Conservation (phyloP, 2,888 invertebrate genomes). For the Thera obeliscata region DNA sequence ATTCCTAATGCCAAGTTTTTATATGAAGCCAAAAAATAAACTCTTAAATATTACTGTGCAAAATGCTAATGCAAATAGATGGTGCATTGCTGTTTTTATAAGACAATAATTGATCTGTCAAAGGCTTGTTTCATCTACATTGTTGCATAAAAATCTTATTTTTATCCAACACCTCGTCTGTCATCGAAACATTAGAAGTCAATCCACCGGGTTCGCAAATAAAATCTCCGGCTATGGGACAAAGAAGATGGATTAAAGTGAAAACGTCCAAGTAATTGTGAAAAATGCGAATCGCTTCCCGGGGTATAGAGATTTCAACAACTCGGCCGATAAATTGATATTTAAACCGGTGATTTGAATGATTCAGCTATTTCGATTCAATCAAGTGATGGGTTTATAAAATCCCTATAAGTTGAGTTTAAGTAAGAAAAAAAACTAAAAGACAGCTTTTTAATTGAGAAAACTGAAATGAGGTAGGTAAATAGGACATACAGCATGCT, state of each 20-base stretch:
- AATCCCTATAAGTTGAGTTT: constrained; percentile 2
- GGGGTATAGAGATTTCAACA: constrained; percentile 63
- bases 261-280: constrained; percentile 81
- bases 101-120: too few relatives aligned
- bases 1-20: too few relatives aligned
- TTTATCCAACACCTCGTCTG: constrained; percentile 35
- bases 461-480: too few relatives aligned
- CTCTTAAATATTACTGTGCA: too few relatives aligned
- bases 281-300: constrained; percentile 75
- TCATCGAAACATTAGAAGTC: constrained; percentile 62
- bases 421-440: background rate
- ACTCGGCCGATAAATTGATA: constrained; percentile 41
- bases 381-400: constrained; percentile 27
- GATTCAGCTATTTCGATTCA: constrained; percentile 39
- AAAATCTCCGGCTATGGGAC: constrained; percentile 67
- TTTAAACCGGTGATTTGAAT: constrained; percentile 40
- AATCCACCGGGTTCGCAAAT: constrained; percentile 72
- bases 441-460: background rate
- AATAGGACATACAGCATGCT: too few relatives aligned
- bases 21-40: too few relatives aligned
- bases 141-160: too few relatives aligned
- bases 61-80: too few relatives aligned
- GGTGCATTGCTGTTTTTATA: too few relatives aligned
- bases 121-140: too few relatives aligned
- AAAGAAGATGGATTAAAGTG: constrained; percentile 80